These are phyloP conservation scores for Hirtodrosophila alboralis DNA, from an alignment of 2,888 invertebrate genomes.

Conservation along the genomic window DNA sequence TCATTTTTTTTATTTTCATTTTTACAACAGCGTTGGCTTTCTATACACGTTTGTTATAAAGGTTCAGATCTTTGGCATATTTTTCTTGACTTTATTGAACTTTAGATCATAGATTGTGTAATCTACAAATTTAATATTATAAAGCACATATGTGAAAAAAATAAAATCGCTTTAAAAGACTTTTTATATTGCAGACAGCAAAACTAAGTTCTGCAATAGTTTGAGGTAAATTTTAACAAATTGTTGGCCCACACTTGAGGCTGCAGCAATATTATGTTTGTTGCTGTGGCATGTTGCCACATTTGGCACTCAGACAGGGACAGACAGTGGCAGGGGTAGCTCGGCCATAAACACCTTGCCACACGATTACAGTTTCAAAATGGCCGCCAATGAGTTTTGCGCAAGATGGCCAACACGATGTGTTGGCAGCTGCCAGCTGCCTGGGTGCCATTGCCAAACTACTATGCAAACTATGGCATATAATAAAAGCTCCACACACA, in stretches of 20 bases:
- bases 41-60: too few species aligned
- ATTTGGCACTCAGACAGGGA: constrained; percentile 31
- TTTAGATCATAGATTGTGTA: too few species aligned
- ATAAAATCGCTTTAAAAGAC: too few species aligned
- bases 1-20: too few species aligned
- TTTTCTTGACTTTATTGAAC: too few species aligned
- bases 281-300: constrained; percentile 44
- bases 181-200: constrained; percentile 1
- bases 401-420: constrained; percentile 70
- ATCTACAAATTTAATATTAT: too few species aligned
- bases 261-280: constrained; percentile 9
- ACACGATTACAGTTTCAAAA: constrained; percentile 52
- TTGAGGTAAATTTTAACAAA: neutral
- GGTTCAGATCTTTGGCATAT: too few species aligned
- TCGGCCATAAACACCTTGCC: constrained; percentile 54
- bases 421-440: constrained; percentile 44
- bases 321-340: neutral
- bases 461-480: constrained; percentile 68
- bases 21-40: too few species aligned
- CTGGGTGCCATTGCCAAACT: constrained; percentile 74
- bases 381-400: constrained; percentile 67
- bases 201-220: neutral
- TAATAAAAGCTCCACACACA: constrained; percentile 39
- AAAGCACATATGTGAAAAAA: too few species aligned
- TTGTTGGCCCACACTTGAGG: neutral